phyloP scores from a whole-genome alignment of 2,888 invertebrate genomes.

The Eutolmus rufibarbis region DNA sequence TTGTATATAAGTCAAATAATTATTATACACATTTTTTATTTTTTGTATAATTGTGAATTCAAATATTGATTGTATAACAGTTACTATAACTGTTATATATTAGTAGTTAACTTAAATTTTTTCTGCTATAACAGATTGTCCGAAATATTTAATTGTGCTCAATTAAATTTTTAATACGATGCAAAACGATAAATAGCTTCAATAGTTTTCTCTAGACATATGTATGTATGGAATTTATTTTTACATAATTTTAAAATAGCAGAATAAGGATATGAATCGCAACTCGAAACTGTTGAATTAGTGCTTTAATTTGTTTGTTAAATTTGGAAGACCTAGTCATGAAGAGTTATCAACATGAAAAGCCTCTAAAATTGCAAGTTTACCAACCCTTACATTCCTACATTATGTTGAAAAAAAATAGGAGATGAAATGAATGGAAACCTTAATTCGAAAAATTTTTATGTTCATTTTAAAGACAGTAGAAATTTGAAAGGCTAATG shows the following conservation, averaged over 20 bases:
- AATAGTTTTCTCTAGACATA: background rate
- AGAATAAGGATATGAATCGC: background rate
- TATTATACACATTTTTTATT: too few relatives aligned
- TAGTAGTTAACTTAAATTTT: too few relatives aligned
- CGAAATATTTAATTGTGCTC: too few relatives aligned
- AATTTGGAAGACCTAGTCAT: background rate
- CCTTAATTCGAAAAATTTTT: background rate
- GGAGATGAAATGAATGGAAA: background rate
- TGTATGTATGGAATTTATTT: background rate
- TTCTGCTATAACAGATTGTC: too few relatives aligned
- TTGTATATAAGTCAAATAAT: too few relatives aligned
- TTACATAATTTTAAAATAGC: background rate
- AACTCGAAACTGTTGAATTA: background rate
- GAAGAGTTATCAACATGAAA: background rate
- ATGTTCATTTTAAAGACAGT: background rate
- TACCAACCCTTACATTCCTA: background rate
- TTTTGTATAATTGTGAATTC: too few relatives aligned
- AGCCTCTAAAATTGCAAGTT: background rate
- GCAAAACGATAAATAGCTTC: too few relatives aligned
- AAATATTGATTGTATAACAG: too few relatives aligned
- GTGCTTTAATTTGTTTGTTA: background rate
- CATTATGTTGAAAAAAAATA: background rate
- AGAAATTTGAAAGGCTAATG: background rate
- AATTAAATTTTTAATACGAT: too few relatives aligned
- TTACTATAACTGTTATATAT: too few relatives aligned